These are phyloP conservation scores for Corythaeola cristata DNA, from an alignment of 2,113 vertebrate species.

Conservation along the genomic window DNA sequence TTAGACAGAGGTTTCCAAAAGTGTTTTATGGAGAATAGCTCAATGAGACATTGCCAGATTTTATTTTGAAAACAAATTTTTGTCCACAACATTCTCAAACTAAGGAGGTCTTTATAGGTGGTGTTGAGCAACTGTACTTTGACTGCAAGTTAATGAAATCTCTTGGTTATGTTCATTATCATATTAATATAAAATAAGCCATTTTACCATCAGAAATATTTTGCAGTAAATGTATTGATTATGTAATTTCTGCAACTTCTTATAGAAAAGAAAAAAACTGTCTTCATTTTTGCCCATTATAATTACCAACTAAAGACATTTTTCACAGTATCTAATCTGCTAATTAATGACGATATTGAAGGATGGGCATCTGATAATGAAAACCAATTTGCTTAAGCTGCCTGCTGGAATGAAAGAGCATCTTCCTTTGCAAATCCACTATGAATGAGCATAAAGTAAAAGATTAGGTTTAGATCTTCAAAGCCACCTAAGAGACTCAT, in stretches of 20 bases:
- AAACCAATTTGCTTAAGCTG: constrained; percentile 26
- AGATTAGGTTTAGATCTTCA: constrained; percentile 16
- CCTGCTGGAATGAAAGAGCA: neutral
- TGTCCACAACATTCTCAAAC: neutral
- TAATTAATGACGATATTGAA: neutral
- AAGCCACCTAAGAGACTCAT: neutral
- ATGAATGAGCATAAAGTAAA: constrained; percentile 4
- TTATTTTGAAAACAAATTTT: neutral
- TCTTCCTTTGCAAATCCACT: neutral
- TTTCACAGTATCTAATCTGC: neutral
- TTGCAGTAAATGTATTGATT: neutral
- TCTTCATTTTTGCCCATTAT: neutral
- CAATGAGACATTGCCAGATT: neutral
- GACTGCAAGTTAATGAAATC: neutral
- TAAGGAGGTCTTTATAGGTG: neutral
- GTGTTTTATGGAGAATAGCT: neutral
- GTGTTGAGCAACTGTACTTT: neutral
- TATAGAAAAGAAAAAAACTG: neutral
- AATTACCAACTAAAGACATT: neutral
- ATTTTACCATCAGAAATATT: neutral
- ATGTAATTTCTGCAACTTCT: neutral
- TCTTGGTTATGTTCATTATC: neutral
- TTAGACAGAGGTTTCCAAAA: neutral
- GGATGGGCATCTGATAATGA: constrained; percentile 10
- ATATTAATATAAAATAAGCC: neutral